A percentile compares a stretch with the other conserved stretches of the same genome.
Evolutionary conservation across 2,888 invertebrate species (phyloP).

Genomic region (Panopea generosa): DNA sequence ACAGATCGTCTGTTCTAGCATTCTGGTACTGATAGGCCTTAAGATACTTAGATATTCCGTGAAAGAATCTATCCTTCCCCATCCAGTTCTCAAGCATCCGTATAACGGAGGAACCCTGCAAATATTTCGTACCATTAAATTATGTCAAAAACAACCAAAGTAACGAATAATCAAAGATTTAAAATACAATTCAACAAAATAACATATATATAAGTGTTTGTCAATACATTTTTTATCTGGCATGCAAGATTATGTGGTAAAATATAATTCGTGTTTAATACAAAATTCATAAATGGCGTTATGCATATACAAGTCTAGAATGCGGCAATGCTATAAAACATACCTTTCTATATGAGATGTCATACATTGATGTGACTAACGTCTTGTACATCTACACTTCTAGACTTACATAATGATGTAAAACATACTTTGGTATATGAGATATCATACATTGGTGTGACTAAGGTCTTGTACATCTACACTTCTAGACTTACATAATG

Average conservation of each 20-base stretch:
- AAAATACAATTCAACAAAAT: no score
- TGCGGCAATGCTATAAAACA: no score
- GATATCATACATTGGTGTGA: slow-evolving; percentile 95
- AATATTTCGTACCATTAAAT: no score
- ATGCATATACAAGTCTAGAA: no score
- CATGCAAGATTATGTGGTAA: no score
- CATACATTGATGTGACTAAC: slow-evolving; percentile 96
- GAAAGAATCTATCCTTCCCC: slow-evolving; percentile 90
- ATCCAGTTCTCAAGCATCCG: slow-evolving; percentile 95
- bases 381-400: slow-evolving; percentile 92
- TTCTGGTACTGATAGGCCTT: slow-evolving; percentile 89
- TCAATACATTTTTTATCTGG: no score
- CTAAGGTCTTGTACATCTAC: slow-evolving; percentile 93
- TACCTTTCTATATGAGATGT: slow-evolving; percentile 96
- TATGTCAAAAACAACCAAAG: no score
- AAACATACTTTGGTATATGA: slow-evolving; percentile 94
- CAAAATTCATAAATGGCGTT: no score
- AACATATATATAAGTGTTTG: no score
- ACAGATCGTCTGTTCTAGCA: slow-evolving; percentile 92
- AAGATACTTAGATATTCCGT: slow-evolving; percentile 88
- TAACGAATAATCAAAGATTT: no score
- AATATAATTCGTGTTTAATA: no score
- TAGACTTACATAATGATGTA: slow-evolving; percentile 94
- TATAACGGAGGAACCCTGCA: slow-evolving; percentile 92
- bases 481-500: slow-evolving; percentile 95